A percentile compares a stretch with the other conserved stretches of the same genome.
These are phyloP conservation scores for Furcula furcula DNA, from an alignment of 2,888 invertebrate genomes.

Conservation along the genomic window DNA sequence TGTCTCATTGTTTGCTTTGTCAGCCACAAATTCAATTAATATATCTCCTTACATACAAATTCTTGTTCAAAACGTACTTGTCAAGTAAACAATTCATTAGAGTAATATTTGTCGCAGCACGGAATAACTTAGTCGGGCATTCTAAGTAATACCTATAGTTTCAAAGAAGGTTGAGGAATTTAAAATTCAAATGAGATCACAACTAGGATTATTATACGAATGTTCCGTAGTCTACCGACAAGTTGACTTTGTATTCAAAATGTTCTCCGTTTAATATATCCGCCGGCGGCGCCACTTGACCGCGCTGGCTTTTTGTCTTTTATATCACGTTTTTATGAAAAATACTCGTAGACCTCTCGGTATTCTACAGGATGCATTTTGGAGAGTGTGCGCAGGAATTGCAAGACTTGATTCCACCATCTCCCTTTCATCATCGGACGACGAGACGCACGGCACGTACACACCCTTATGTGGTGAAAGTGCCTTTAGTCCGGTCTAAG, in stretches of 20 bases:
- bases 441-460: too few relatives aligned
- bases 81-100: conserved; percentile 22
- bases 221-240: conserved; percentile 26
- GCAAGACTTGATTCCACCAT: too few relatives aligned
- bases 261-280: conserved; percentile 22
- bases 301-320: conserved; percentile 20
- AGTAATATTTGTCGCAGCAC: conserved; percentile 23
- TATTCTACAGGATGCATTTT: too few relatives aligned
- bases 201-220: conserved; percentile 28
- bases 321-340: conserved; percentile 10
- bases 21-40: too few relatives aligned
- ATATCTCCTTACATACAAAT: too few relatives aligned
- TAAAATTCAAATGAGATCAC: conserved; percentile 46
- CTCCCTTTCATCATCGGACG: too few relatives aligned
- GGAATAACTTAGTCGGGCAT: conserved; percentile 22
- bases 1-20: too few relatives aligned
- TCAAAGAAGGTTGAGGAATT: conserved; percentile 32
- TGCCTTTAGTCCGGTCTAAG: too few relatives aligned
- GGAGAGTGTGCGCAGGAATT: too few relatives aligned
- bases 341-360: background rate
- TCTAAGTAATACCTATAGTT: conserved; percentile 22
- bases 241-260: conserved; percentile 43
- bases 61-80: background rate
- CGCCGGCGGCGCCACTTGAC: conserved; percentile 16
- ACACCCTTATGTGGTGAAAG: too few relatives aligned